A percentile compares a stretch with the other conserved stretches of the same genome.
Conservation (phyloP, 2,797 vertebrate species). For the Artibeus lituratus region DNA sequence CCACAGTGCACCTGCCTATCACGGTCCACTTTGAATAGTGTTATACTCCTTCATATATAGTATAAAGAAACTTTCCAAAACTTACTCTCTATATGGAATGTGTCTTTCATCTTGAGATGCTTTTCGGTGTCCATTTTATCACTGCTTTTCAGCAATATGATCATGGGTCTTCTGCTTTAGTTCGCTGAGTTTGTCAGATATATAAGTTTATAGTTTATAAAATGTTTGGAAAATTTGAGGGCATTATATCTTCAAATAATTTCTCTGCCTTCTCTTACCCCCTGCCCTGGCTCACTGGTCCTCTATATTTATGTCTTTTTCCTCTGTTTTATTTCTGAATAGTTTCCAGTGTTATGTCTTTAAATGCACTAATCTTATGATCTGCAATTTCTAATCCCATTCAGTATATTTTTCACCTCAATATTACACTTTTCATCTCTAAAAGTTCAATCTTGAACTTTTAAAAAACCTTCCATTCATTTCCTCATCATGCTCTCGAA, state of each 20-base stretch:
- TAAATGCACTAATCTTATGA: neutral
- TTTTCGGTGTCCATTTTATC: neutral
- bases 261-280: neutral
- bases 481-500: conserved; percentile 6
- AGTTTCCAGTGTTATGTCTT: neutral
- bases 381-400: neutral
- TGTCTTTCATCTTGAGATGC: neutral
- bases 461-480: neutral
- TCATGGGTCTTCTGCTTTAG: neutral
- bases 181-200: neutral
- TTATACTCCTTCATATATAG: neutral
- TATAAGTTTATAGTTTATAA: neutral
- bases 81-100: neutral
- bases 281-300: neutral
- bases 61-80: neutral
- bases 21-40: neutral
- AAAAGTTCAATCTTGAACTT: neutral
- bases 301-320: neutral
- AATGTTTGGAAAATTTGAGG: neutral
- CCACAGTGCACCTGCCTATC: neutral
- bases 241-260: neutral
- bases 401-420: neutral
- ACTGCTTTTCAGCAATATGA: neutral
- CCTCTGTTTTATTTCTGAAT: neutral
- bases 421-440: neutral